Conservation (phyloP, 2,797 vertebrate species). For the Champsocephalus esox region DNA sequence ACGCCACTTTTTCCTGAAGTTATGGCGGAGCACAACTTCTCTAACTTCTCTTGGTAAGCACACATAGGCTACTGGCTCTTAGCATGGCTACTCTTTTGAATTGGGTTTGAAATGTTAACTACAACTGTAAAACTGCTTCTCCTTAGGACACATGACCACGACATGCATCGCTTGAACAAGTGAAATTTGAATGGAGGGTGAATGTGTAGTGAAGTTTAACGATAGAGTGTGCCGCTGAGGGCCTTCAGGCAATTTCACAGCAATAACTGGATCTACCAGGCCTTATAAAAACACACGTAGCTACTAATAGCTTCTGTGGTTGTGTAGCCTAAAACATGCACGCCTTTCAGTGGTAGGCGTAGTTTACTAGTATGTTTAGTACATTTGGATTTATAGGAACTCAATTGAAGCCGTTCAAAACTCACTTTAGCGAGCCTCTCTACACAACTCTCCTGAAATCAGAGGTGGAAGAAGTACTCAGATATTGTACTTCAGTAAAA, state of each 20-base stretch:
- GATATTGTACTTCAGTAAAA: too few relatives aligned
- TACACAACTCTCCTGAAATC: not conserved
- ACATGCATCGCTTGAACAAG: conserved; percentile 13
- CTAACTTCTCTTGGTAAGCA: conserved; percentile 85
- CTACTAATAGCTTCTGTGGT: conserved; percentile 6
- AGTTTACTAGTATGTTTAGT: not conserved
- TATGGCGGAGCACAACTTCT: conserved; percentile 88
- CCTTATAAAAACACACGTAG: conserved; percentile 46
- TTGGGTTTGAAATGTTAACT: conserved; percentile 6
- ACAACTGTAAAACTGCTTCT: not conserved
- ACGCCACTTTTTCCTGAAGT: conserved; percentile 85
- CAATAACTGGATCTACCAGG: conserved; percentile 47
- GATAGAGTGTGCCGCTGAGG: conserved; percentile 48
- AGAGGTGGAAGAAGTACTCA: too few relatives aligned
- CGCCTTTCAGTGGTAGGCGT: not conserved
- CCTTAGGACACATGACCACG: not conserved
- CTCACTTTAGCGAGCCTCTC: not conserved
- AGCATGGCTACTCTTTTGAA: conserved; percentile 12
- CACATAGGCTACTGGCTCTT: conserved; percentile 12
- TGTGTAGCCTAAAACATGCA: not conserved
- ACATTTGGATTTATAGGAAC: conserved; percentile 1
- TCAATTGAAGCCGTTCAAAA: conserved; percentile 2
- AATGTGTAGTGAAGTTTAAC: conserved; percentile 45
- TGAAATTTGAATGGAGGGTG: conserved; percentile 47
- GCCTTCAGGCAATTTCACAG: conserved; percentile 62